Conservation (phyloP, 1,140 invertebrate genomes). For the Saccostrea cuccullata region DNA sequence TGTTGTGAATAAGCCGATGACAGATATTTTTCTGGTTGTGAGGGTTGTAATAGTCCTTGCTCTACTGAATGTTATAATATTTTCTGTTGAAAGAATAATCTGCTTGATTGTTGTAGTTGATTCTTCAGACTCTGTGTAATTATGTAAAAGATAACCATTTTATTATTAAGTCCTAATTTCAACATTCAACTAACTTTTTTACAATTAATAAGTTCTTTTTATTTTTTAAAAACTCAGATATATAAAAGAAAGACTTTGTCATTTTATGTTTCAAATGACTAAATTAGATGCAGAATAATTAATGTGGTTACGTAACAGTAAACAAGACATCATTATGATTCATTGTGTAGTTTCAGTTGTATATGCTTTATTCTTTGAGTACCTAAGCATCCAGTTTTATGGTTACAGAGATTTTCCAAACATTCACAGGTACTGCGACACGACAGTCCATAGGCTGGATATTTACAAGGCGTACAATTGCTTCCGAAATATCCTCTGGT, state of each 20-base stretch:
- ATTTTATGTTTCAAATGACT: too few species aligned
- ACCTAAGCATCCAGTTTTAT: not conserved
- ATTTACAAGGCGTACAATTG: not conserved
- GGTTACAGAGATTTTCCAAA: not conserved
- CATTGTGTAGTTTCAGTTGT: too few species aligned
- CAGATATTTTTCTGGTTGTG: not conserved
- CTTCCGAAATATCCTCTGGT: not conserved
- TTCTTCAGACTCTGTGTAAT: not conserved
- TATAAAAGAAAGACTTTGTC: too few species aligned
- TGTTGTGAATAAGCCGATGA: not conserved
- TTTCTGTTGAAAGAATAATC: not conserved
- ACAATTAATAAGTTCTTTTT: too few species aligned
- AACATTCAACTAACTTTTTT: too few species aligned
- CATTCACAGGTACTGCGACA: not conserved
- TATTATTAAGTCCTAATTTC: too few species aligned
- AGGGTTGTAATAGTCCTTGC: not conserved
- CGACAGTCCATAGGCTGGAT: not conserved
- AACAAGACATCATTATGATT: too few species aligned
- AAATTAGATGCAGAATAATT: too few species aligned
- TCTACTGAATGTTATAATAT: not conserved
- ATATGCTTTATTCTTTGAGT: not conserved
- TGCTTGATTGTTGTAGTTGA: not conserved
- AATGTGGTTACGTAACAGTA: too few species aligned
- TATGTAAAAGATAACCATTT: too few species aligned
- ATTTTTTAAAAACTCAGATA: too few species aligned